These are phyloP conservation scores for Pseudochirops corinnae DNA, from an alignment of 2,797 vertebrate genomes.

Conservation along the genomic window DNA sequence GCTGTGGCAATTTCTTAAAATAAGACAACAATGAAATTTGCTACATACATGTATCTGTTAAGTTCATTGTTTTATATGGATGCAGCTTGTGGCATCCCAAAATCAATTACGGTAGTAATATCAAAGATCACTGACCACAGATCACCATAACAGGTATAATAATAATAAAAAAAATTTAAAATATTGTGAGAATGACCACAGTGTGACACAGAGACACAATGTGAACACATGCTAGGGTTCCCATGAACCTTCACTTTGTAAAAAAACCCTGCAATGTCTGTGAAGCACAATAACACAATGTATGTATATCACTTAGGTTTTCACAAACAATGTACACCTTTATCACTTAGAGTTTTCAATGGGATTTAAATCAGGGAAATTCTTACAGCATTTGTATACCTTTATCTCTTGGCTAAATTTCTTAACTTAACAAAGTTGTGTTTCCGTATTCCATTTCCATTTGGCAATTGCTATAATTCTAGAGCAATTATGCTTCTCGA, in stretches of 20 bases:
- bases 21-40: background rate
- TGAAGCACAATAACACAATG: background rate
- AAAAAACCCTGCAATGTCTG: background rate
- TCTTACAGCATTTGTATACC: background rate
- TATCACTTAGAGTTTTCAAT: background rate
- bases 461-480: background rate
- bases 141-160: background rate
- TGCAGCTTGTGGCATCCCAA: background rate
- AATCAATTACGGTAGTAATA: background rate
- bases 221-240: background rate
- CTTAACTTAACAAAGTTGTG: background rate
- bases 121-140: background rate
- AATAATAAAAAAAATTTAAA: background rate
- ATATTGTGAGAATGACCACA: background rate
- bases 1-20: background rate
- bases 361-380: background rate
- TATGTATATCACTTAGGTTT: background rate
- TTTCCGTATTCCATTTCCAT: background rate
- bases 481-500: background rate
- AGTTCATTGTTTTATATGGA: background rate
- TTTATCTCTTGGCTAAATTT: background rate
- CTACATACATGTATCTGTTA: background rate
- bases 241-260: background rate
- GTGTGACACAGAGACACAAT: background rate
- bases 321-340: background rate